Conservation (phyloP, 2,113 vertebrate species). For the Phalacrocorax carbo region DNA sequence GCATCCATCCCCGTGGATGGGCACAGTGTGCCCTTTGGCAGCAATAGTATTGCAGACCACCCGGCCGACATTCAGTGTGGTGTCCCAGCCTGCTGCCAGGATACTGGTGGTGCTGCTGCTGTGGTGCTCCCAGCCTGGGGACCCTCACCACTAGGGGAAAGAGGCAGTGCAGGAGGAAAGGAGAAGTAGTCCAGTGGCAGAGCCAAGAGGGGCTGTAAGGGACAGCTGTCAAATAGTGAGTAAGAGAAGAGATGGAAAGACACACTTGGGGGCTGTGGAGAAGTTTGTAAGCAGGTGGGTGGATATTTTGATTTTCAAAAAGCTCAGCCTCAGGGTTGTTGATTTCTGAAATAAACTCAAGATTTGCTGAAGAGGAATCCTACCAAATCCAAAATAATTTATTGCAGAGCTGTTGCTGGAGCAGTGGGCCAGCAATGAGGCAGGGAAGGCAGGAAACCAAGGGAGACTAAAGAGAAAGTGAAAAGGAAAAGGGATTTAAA, state of each 20-base stretch:
- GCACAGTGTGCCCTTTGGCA: background rate
- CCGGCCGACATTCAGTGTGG: background rate
- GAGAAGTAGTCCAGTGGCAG: background rate
- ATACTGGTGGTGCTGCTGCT: background rate
- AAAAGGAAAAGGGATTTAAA: background rate
- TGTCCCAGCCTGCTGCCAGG: background rate
- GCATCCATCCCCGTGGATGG: background rate
- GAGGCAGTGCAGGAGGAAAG: background rate
- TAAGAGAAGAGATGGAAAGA: background rate
- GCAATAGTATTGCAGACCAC: background rate
- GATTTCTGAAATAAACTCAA: background rate
- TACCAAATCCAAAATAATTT: background rate
- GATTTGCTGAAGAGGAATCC: background rate
- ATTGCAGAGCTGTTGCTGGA: background rate
- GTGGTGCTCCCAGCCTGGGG: background rate
- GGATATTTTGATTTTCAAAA: background rate
- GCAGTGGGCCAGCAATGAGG: background rate
- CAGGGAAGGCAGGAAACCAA: background rate
- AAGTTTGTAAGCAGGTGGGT: background rate
- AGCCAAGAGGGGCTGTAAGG: background rate
- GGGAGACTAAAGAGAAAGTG: background rate
- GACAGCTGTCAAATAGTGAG: background rate
- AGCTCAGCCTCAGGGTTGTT: background rate
- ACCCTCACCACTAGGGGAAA: background rate
- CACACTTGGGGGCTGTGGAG: background rate